These are phyloP conservation scores for Nomada ferruginata DNA, from an alignment of 2,888 invertebrate genomes.

Conservation along the genomic window DNA sequence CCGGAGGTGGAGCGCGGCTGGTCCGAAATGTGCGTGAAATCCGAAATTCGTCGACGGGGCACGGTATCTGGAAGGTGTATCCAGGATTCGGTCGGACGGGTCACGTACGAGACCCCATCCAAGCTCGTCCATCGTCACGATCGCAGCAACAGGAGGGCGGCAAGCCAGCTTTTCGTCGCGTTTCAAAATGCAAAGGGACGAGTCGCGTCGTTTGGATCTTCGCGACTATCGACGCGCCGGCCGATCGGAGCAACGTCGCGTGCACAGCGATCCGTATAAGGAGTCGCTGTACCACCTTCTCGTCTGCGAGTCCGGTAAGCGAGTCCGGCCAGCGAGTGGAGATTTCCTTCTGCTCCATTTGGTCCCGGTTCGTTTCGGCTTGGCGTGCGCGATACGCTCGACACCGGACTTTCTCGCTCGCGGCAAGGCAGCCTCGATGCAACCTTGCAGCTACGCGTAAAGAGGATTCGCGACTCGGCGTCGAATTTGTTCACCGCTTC, in stretches of 20 bases:
- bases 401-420: slow-evolving; percentile 75
- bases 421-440: slow-evolving; percentile 75
- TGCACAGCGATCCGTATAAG: slow-evolving; percentile 74
- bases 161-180: background rate
- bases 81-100: slow-evolving; percentile 45
- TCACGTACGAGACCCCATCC: background rate
- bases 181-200: background rate
- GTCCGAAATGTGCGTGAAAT: too few relatives aligned
- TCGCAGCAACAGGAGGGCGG: background rate
- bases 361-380: background rate
- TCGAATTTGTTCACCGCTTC: background rate
- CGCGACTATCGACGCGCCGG: slow-evolving; percentile 2
- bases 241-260: slow-evolving; percentile 42
- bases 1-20: too few relatives aligned
- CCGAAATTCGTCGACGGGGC: too few relatives aligned
- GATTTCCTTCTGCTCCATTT: background rate
- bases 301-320: slow-evolving; percentile 11
- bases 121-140: background rate
- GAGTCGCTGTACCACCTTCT: slow-evolving; percentile 71
- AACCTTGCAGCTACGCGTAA: slow-evolving; percentile 42
- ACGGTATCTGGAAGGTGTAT: background rate
- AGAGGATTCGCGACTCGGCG: background rate
- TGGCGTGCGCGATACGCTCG: background rate
- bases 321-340: background rate
- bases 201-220: background rate